Percentiles rank a stretch among this genome's conserved stretches.
Conservation (phyloP, 1,140 invertebrate species). For the Heliothis virescens region DNA sequence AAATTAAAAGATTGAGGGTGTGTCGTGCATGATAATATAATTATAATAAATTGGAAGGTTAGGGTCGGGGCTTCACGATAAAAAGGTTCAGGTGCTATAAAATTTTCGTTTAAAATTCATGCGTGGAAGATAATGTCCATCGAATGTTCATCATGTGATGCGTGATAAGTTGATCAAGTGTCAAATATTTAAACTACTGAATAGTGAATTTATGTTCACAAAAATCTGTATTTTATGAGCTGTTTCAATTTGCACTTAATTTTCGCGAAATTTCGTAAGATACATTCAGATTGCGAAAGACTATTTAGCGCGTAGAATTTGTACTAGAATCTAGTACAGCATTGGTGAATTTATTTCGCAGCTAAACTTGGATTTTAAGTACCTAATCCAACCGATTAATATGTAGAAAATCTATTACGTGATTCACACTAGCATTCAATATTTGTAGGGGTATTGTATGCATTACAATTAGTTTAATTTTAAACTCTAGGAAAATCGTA, state of each 20-base stretch:
- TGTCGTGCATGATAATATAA: not conserved
- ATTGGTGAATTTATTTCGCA: not conserved
- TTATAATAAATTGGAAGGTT: not conserved
- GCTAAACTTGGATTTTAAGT: not conserved
- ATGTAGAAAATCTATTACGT: not conserved
- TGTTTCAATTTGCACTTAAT: not conserved
- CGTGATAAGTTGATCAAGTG: slow-evolving; percentile 26
- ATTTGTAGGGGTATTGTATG: not conserved
- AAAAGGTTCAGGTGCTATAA: slow-evolving; percentile 11
- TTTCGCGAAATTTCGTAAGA: not conserved
- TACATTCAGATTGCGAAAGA: not conserved
- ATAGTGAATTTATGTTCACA: not conserved
- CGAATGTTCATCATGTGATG: slow-evolving; percentile 31
- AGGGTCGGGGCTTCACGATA: not conserved
- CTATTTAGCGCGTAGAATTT: not conserved
- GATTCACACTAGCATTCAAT: not conserved
- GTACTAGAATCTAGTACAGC: not conserved
- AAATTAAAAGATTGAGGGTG: slow-evolving; percentile 5
- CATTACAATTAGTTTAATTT: not conserved
- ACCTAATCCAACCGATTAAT: not conserved
- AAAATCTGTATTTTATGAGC: not conserved
- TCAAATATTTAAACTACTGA: slow-evolving; percentile 15
- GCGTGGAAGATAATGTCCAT: slow-evolving; percentile 16
- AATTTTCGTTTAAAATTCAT: not conserved
- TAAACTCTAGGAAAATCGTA: not conserved